Base-by-base conservation (phyloP, 1,140 invertebrate genomes). In the Cydia pomonella region DNA sequence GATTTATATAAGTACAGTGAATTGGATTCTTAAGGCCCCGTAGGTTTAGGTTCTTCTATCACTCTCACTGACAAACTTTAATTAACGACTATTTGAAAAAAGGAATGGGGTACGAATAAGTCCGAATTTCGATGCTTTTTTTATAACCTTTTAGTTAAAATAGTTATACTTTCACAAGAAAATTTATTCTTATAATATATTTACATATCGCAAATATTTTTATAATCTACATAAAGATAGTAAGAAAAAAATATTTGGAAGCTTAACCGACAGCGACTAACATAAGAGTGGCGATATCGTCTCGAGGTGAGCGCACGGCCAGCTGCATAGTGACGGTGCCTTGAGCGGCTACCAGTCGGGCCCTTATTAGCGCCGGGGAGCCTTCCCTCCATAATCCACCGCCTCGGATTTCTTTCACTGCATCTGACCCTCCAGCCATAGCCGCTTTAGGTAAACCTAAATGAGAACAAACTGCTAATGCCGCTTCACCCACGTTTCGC, bases 321-420 rank as follows among this genome's bases (percentile, higher is more conserved):
- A 96, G 92, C 77, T 96, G 95, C 94, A 97, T 95, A 2, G 95
- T 96, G 0, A 96, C 97, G 63, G 95, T 95, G 10, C 95, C 94
- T 25, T 97, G 87, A 0, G 97, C 97, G 4, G 81, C 76, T 0
- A 97, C 98, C 69, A 99, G 85, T 87, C 97, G 97, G 10, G 97
- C 96, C 74, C 95, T 92, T 4, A 98, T 97, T 7, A 99, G 92
- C 18, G 99, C 95, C 79, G 99, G 97, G 74, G 96, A 95, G 0
- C 97, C 97, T 16, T 97, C 97, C 13, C 89, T 82, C 89, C 89
- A 91, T 62, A 85, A 47, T 0, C 87, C 87, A 29, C 80, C 76
- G 72, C 98, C 94, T 87, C 97, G 99, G 0, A 98, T 94, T 63
- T 97, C 96, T 95, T 86, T 89, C 0, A 88, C 76, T 2, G 83